Evolutionary conservation across 1,140 invertebrate species (phyloP).

Genomic region (Solenopsis fugax): DNA sequence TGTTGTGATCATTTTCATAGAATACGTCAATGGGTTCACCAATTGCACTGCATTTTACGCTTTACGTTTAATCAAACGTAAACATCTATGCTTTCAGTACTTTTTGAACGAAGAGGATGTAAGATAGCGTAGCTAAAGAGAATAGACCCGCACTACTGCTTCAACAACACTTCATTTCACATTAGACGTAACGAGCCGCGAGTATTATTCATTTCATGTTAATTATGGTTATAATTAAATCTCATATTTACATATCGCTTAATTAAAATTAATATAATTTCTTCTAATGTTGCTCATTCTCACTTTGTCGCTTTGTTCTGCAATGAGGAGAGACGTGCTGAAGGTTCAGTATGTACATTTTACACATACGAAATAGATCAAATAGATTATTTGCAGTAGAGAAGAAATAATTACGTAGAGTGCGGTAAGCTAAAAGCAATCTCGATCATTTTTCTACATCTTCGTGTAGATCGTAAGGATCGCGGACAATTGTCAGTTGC

Average conservation of each 20-base stretch:
- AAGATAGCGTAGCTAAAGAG: slow-evolving; percentile 3
- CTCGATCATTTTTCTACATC: slow-evolving; percentile 18
- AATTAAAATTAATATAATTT: slow-evolving; percentile 22
- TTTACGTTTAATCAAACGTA: neutral
- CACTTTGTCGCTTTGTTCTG: neutral
- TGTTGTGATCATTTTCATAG: slow-evolving; percentile 9
- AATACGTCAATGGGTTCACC: slow-evolving; percentile 24
- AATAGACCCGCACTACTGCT: neutral
- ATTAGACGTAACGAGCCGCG: slow-evolving; percentile 20
- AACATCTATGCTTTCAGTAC: neutral
- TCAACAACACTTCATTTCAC: slow-evolving; percentile 4
- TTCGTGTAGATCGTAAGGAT: slow-evolving; percentile 19
- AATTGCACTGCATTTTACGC: slow-evolving; percentile 7
- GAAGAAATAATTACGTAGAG: slow-evolving; percentile 33
- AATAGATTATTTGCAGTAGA: slow-evolving; percentile 31
- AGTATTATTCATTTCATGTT: slow-evolving; percentile 39
- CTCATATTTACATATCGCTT: slow-evolving; percentile 47
- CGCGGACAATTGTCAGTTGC: neutral
- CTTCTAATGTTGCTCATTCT: slow-evolving; percentile 7
- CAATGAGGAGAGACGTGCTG: neutral
- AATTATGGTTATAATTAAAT: slow-evolving; percentile 49
- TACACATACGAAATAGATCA: slow-evolving; percentile 15
- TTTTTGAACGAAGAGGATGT: neutral
- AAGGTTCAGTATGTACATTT: slow-evolving; percentile 31
- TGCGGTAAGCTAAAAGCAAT: slow-evolving; percentile 43